phyloP scores from a whole-genome alignment of 1,140 invertebrate genomes.

The Copidosoma floridanum region DNA sequence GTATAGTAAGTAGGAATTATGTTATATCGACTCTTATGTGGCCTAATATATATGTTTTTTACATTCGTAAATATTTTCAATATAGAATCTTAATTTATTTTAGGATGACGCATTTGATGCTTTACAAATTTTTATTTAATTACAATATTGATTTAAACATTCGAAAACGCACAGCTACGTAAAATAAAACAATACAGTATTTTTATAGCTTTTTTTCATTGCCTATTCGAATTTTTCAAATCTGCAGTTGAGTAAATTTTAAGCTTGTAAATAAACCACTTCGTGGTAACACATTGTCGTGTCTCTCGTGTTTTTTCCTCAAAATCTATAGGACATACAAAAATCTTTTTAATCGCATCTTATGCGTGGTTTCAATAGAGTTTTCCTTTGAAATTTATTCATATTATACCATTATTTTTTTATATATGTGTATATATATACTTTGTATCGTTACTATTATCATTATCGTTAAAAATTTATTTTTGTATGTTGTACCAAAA shows the following conservation, averaged over 20 bases:
- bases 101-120: constrained; percentile 35
- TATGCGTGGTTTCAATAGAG: constrained; percentile 33
- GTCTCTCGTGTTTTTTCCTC: not conserved
- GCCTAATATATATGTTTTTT: too few relatives aligned
- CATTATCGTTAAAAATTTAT: too few relatives aligned
- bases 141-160: not conserved
- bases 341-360: constrained; percentile 39
- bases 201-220: too few relatives aligned
- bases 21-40: too few relatives aligned
- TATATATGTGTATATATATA: too few relatives aligned
- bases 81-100: not conserved
- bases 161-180: not conserved
- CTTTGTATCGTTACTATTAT: constrained; percentile 21
- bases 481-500: constrained; percentile 37
- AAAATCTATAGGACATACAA: constrained; percentile 34
- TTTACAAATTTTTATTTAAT: constrained; percentile 14
- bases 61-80: not conserved
- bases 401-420: constrained; percentile 22
- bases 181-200: too few relatives aligned
- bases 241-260: not conserved
- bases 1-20: too few relatives aligned
- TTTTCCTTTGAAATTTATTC: constrained; percentile 21
- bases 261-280: constrained; percentile 35
- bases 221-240: not conserved
- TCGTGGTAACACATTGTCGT: constrained; percentile 30